Percentiles rank a stretch among this genome's conserved stretches.
Evolutionary conservation across 2,797 vertebrate species (phyloP).

Genomic region (Labroides dimidiatus): DNA sequence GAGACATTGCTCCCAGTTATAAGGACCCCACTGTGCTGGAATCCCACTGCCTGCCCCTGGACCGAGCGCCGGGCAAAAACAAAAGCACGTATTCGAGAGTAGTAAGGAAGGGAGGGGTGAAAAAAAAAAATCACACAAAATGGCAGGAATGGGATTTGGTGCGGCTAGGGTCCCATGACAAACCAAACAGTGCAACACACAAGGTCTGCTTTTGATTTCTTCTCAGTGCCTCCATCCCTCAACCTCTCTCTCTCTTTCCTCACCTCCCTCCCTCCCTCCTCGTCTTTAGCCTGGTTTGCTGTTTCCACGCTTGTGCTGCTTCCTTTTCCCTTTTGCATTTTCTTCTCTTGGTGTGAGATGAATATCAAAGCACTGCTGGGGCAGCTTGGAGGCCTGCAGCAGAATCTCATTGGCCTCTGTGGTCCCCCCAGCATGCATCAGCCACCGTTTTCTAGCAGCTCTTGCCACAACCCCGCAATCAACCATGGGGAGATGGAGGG

Average conservation of each 20-base stretch:
- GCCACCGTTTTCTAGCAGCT: conserved; percentile 82
- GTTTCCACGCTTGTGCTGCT: conserved; percentile 82
- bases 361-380: conserved; percentile 90
- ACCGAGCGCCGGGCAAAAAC: conserved; percentile 70
- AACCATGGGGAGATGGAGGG: conserved; percentile 22
- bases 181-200: conserved; percentile 89
- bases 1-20: conserved; percentile 79
- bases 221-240: conserved; percentile 76
- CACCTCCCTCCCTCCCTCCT: conserved; percentile 27
- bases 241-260: conserved; percentile 59
- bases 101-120: conserved; percentile 54
- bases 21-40: conserved; percentile 81
- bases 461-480: conserved; percentile 83
- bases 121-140: conserved; percentile 74
- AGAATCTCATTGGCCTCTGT: conserved; percentile 85
- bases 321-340: conserved; percentile 85
- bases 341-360: conserved; percentile 90
- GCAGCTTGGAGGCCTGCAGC: conserved; percentile 87
- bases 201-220: conserved; percentile 90
- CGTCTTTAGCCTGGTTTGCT: conserved; percentile 78
- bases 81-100: conserved; percentile 72
- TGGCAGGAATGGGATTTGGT: conserved; percentile 86
- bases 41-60: conserved; percentile 73
- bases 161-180: conserved; percentile 87
- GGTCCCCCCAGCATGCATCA: conserved; percentile 76